These are phyloP conservation scores for Ceraclea dissimilis DNA, from an alignment of 2,888 invertebrate genomes.

Conservation along the genomic window DNA sequence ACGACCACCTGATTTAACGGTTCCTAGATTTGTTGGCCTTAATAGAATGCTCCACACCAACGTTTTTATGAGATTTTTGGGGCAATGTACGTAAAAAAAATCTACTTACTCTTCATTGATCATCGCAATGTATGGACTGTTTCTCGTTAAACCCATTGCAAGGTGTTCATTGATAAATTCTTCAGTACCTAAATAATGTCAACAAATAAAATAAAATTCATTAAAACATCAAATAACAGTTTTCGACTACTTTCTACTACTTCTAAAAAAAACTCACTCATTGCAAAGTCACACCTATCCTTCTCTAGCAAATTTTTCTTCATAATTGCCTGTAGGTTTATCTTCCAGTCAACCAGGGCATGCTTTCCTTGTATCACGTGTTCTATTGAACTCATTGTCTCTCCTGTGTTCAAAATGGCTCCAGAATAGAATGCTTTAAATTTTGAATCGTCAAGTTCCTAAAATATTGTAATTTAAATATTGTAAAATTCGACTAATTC, in stretches of 20 bases:
- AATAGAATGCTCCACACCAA: too few species aligned
- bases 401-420: slow-evolving; percentile 42
- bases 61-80: too few species aligned
- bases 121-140: slow-evolving; percentile 68
- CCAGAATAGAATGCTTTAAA: slow-evolving; percentile 51
- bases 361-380: slow-evolving; percentile 60
- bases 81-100: too few species aligned
- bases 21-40: too few species aligned
- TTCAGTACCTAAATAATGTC: slow-evolving; percentile 51
- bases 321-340: slow-evolving; percentile 66
- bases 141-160: slow-evolving; percentile 64
- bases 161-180: slow-evolving; percentile 75
- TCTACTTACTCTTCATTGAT: slow-evolving; percentile 71
- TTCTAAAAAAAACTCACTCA: slow-evolving; percentile 44
- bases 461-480: slow-evolving; percentile 20
- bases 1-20: too few species aligned
- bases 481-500: neutral
- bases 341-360: slow-evolving; percentile 75
- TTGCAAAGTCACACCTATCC: slow-evolving; percentile 65
- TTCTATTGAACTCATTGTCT: slow-evolving; percentile 46
- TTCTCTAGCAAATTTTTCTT: slow-evolving; percentile 56
- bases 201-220: neutral
- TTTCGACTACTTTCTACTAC: neutral
- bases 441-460: slow-evolving; percentile 54
- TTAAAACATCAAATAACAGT: too few species aligned